Percentiles rank a stretch among this genome's conserved stretches.
These are phyloP conservation scores for Tortrix viridana DNA, from an alignment of 2,888 invertebrate species.

Conservation along the genomic window DNA sequence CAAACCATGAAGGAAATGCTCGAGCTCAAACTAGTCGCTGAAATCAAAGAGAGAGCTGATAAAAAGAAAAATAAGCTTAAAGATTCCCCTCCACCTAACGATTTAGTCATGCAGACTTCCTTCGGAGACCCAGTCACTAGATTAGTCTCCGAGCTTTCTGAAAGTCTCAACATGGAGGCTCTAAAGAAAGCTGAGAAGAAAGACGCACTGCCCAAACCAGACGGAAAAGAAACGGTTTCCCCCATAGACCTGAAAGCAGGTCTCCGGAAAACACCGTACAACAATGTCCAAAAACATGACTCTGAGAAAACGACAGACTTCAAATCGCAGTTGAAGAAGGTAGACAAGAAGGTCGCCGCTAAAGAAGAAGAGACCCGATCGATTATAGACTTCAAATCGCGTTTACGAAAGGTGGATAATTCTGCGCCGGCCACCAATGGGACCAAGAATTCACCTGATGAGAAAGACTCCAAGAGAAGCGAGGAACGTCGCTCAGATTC, in stretches of 20 bases:
- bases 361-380: constrained; percentile 76
- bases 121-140: constrained; percentile 91
- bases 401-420: constrained; percentile 91
- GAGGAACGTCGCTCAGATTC: constrained; percentile 67
- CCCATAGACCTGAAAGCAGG: constrained; percentile 80
- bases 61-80: constrained; percentile 84
- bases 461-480: constrained; percentile 54
- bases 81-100: constrained; percentile 77
- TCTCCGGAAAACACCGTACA: constrained; percentile 72
- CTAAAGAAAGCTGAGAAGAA: constrained; percentile 62
- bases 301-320: constrained; percentile 77
- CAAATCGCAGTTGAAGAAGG: constrained; percentile 89
- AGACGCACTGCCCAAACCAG: constrained; percentile 45
- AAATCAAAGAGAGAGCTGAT: constrained; percentile 91
- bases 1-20: constrained; percentile 91
- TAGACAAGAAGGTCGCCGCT: constrained; percentile 84
- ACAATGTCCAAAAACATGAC: constrained; percentile 54
- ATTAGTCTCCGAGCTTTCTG: constrained; percentile 92
- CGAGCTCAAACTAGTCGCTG: constrained; percentile 91
- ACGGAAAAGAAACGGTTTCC: constrained; percentile 59
- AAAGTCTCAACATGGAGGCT: constrained; percentile 89
- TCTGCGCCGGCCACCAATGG: constrained; percentile 64
- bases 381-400: constrained; percentile 93
- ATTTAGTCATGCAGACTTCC: constrained; percentile 55
- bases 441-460: constrained; percentile 67